Evolutionary conservation across 1,140 invertebrate species (phyloP), one percentile per base, ranked within the genome.

Genomic region (Oppia nitens): DNA sequence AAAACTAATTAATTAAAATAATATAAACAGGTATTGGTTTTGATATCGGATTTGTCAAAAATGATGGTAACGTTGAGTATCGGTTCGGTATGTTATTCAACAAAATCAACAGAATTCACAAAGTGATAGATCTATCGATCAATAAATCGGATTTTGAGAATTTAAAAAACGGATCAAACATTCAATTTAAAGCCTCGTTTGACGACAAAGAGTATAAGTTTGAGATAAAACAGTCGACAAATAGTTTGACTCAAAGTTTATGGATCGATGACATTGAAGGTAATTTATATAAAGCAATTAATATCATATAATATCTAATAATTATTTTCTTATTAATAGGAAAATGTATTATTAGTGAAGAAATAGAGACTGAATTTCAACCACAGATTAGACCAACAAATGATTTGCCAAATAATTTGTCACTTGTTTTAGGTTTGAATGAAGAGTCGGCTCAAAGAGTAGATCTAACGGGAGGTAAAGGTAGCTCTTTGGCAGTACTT

Each of bases 381-480:
- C 6, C 47, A 9, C 25, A 17, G 14, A 53, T 32, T 14, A 32
- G 11, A 56, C 3, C 32, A 56, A 53, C 32, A 3, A 23, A 25
- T 45, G 47, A 56, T 49, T 23, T 20, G 14, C 3, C 47, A 12
- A 14, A 3, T n/a, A 40, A 17, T 40, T 51, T 20, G 14, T 51
- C n/a, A 20, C 14, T 56, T 26, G 55, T 56, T 23, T 26, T 56
- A 24, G 6, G n/a, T 20, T 21, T 56, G 28, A 32, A 53, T 6
- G 12, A 56, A 26, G 55, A 56, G 17, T 47, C 28, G 14, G 28
- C 55, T 12, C 3, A 28, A 49, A 3, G 9, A 6, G 47, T 49
- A 1, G 60, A 66, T 3, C 64, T 79, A n/a, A 80, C 82, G 0
- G 83, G 83, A 1, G 83, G 82, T 1, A 85, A 85, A 70, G 83